Base-by-base conservation (phyloP, 2,888 invertebrate species). In the Malthinus seriepunctatus region DNA sequence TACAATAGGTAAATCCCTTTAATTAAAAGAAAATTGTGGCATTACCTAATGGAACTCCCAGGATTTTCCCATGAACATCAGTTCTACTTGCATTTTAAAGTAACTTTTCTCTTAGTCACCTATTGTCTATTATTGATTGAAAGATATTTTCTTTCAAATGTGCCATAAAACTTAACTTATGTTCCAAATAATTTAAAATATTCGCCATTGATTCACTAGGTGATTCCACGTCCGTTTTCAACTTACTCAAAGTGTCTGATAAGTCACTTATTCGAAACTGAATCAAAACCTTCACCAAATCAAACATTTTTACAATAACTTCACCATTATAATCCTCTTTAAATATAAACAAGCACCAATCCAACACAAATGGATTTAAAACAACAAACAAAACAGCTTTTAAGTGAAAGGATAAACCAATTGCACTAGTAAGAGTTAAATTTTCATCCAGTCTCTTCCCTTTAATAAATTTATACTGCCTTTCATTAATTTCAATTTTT, bases 341-440 rank as follows among this genome's bases (percentile, higher is more conserved):
- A 63, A 60, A 70, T 49, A 69, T 60, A 31, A 38, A 34, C 3
- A 14, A 11, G 33, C 51, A 58, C 71, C 71, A 71, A 46, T 69
- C 66, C 33, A 37, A 6, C n/a, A 45, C 12, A 32, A 64, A 50
- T 10, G 39, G 60, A 51, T 64, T 56, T 37, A 51, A 65, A 46
- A 66, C 61, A 32, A 77, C 66, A 65, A 70, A 77, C n/a, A 76
- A 60, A 51, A 76, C 63, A 5, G 74, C 75, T 66, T 73, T 74
- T 52, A 90, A 82, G 78, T 87, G 88, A 72, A 88, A 89, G 69
- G 88, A 90, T 50, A 86, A 74, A 14, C 88, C 89, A 5, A 23
- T 5, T 66, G 82, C 78, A 5, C 74, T 71, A 67, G 84, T 84
- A 48, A 90, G 83, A 71, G 86, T 87, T 75, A 91, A 81, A 70